A percentile compares a stretch with the other conserved stretches of the same genome.
Conservation (phyloP, 2,797 vertebrate species). For the Antrozous pallidus region DNA sequence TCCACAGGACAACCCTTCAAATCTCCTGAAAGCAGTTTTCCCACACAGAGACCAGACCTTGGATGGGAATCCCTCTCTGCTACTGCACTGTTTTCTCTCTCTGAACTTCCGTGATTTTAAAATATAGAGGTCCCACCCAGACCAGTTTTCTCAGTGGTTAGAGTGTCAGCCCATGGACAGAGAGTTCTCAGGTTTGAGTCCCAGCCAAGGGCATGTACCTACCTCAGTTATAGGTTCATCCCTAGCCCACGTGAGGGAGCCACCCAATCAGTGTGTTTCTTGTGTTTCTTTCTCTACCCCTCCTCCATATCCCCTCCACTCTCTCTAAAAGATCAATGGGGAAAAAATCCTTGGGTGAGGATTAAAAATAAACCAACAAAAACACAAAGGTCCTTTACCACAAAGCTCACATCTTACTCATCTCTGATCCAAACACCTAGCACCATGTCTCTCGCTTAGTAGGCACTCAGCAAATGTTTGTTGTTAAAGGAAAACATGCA, state of each 20-base stretch:
- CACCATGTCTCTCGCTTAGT: background rate
- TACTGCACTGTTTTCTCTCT: background rate
- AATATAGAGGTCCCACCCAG: background rate
- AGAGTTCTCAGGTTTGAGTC: too few relatives aligned
- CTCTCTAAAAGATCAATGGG: too few relatives aligned
- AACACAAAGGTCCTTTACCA: background rate
- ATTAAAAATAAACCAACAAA: too few relatives aligned
- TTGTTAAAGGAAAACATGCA: background rate
- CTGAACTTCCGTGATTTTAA: background rate
- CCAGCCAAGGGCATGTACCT: too few relatives aligned
- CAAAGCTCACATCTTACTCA: background rate
- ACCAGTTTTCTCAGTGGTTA: too few relatives aligned
- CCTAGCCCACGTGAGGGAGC: too few relatives aligned
- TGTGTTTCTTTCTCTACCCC: too few relatives aligned
- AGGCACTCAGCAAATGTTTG: background rate
- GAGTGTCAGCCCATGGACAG: too few relatives aligned
- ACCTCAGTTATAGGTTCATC: too few relatives aligned
- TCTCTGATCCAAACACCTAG: background rate
- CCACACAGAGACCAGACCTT: background rate
- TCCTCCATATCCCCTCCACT: too few relatives aligned
- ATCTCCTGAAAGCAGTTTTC: background rate
- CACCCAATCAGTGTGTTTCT: too few relatives aligned
- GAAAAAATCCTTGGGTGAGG: too few relatives aligned
- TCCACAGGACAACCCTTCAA: background rate
- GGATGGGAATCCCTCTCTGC: background rate